Percentiles rank a stretch among this genome's conserved stretches.
These are phyloP conservation scores for Rhamnusium bicolor DNA, from an alignment of 2,888 invertebrate genomes.

Conservation along the genomic window DNA sequence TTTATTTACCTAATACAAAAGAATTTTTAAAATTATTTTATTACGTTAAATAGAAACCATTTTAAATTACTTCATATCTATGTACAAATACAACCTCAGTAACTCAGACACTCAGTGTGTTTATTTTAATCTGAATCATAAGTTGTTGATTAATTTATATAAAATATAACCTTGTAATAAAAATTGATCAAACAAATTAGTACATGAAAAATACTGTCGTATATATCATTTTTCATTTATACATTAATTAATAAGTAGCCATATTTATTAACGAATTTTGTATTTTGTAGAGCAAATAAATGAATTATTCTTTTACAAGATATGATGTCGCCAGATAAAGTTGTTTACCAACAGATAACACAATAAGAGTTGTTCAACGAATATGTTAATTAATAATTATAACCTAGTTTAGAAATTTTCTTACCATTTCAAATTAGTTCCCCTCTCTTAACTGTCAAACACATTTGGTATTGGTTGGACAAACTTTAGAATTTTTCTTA, in stretches of 20 bases:
- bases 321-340: neutral
- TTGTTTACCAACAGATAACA: neutral
- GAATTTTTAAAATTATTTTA: too few relatives aligned
- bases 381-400: neutral
- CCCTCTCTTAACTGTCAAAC: constrained; percentile 26
- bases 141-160: neutral
- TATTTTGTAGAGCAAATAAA: neutral
- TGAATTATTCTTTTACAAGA: neutral
- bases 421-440: constrained; percentile 28
- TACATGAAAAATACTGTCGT: neutral
- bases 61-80: too few relatives aligned
- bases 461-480: constrained; percentile 20
- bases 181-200: neutral
- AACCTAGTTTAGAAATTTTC: neutral
- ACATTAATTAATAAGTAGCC: too few relatives aligned
- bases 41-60: too few relatives aligned
- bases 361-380: neutral
- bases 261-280: too few relatives aligned
- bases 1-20: too few relatives aligned
- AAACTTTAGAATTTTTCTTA: constrained; percentile 14
- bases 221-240: too few relatives aligned
- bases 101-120: neutral
- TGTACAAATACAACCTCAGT: neutral
- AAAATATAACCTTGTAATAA: constrained; percentile 8
- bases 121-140: constrained; percentile 8